Evolutionary conservation across 1,140 invertebrate genomes (phyloP), one percentile per base, ranked within the genome.

Genomic region (Agrypnia vestita): DNA sequence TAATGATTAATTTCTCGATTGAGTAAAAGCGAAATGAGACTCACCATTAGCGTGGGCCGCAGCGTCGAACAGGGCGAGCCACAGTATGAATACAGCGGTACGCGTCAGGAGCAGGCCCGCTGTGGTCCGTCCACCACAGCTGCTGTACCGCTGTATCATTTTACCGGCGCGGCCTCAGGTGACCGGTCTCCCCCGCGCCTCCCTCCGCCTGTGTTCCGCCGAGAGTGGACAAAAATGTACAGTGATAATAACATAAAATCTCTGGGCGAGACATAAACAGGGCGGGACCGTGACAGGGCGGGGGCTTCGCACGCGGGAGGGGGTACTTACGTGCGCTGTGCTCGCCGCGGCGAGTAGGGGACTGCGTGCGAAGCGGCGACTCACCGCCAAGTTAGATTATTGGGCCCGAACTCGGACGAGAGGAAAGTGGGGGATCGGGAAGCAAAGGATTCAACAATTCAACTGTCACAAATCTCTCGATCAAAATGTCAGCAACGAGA

Each of bases 111-210:
- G 73, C 55, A 49, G 46, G 56, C 47, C 77, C 67, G 77, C 67
- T 71, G 77, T 78, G 64, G 64, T 77, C 78, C 78, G 62, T 82
- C 81, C 81, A 80, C 81, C 81, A 75, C 81, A 82, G 81, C 81
- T 77, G 78, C 69, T 78, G 78, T 82, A 80, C 81, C 81, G 78
- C 81, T 82, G 81, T 82, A 82, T 76, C 81, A 82, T 82, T 80
- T 82, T 82, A 80, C 81, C 81, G 81, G 78, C 55, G 78, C 81
- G 69, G 78, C 77, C 78, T 82, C 78, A 82, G 78, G 78, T 71
- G 80, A 82, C 77, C 74, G 46, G 75, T 79, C 78, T 78, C 77
- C 80, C 73, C 73, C 64, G 76, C 76, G 76, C 76, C 25, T 35
- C 25, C 59, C 75, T 69, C 81, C 74, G 67, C 78, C 78, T 78